These are phyloP conservation scores for Sesia bembeciformis DNA, from an alignment of 2,888 invertebrate genomes.

Conservation along the genomic window DNA sequence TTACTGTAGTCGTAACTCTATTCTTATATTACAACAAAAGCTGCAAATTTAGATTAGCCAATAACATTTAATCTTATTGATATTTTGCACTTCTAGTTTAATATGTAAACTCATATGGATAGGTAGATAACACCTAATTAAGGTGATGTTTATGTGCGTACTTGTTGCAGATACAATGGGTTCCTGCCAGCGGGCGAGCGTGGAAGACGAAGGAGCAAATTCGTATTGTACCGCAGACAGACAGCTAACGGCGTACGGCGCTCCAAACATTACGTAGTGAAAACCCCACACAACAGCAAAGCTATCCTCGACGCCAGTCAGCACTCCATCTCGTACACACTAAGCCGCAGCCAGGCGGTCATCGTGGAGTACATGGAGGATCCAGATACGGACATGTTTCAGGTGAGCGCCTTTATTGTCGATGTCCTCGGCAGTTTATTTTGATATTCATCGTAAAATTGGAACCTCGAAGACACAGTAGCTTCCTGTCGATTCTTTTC, in stretches of 20 bases:
- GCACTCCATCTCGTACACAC: conserved; percentile 97
- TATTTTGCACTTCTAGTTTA: too few relatives aligned
- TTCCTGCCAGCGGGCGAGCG: conserved; percentile 94
- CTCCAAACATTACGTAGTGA: conserved; percentile 96
- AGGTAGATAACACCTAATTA: too few relatives aligned
- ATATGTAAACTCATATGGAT: too few relatives aligned
- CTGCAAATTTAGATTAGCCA: too few relatives aligned
- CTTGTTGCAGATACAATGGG: conserved; percentile 88
- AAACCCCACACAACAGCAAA: conserved; percentile 95
- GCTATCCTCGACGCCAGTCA: conserved; percentile 95
- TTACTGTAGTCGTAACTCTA: too few relatives aligned
- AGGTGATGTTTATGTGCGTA: not conserved
- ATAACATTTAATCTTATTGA: too few relatives aligned
- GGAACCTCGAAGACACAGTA: too few relatives aligned
- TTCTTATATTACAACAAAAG: too few relatives aligned
- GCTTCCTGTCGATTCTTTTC: too few relatives aligned
- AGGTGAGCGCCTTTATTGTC: conserved; percentile 75
- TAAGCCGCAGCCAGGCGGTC: conserved; percentile 96
- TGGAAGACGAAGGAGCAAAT: conserved; percentile 95
- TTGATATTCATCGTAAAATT: too few relatives aligned
- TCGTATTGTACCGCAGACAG: conserved; percentile 88
- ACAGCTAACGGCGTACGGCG: conserved; percentile 94
- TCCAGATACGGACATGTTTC: conserved; percentile 99
- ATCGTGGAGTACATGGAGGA: conserved; percentile 98
- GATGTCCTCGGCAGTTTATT: too few relatives aligned